Evolutionary conservation across 2,888 invertebrate species (phyloP).

Genomic region (Coleophora deauratella): DNA sequence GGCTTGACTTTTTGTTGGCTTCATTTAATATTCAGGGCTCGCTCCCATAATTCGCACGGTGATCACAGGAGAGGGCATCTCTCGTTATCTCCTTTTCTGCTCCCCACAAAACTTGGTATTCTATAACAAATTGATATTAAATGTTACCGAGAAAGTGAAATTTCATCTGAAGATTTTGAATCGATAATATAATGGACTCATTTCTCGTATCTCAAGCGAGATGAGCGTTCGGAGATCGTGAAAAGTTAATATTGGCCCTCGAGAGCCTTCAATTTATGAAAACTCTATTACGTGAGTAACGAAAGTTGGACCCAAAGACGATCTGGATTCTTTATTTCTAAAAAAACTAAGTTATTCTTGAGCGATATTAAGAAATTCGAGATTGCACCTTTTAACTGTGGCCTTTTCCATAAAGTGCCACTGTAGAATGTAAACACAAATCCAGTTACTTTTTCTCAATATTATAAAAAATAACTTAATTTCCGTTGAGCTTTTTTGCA

Average conservation of each 20-base stretch:
- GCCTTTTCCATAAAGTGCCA: no score
- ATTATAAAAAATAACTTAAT: no score
- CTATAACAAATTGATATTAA: slow-evolving; percentile 44
- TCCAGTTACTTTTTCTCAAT: no score
- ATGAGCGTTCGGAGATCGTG: slow-evolving; percentile 10
- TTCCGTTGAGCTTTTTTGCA: no score
- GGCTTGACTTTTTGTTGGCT: slow-evolving; percentile 39
- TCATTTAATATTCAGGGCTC: slow-evolving; percentile 56
- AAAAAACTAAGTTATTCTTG: no score
- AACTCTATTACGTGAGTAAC: slow-evolving; percentile 15
- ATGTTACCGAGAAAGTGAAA: slow-evolving; percentile 14
- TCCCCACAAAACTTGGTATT: slow-evolving; percentile 44
- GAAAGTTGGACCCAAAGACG: no score
- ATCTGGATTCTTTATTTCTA: no score
- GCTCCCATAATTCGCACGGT: slow-evolving; percentile 56
- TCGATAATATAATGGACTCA: slow-evolving; percentile 2
- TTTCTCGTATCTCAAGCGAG: slow-evolving; percentile 5
- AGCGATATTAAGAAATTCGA: no score
- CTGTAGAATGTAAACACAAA: no score
- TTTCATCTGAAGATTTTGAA: neutral
- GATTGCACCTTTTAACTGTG: no score
- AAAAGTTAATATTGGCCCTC: slow-evolving; percentile 19
- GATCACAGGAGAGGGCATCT: slow-evolving; percentile 44
- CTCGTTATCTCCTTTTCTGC: slow-evolving; percentile 57
- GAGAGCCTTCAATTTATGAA: slow-evolving; percentile 18